Evolutionary conservation across 2,797 vertebrate species (phyloP).

Genomic region (Squalus acanthias): DNA sequence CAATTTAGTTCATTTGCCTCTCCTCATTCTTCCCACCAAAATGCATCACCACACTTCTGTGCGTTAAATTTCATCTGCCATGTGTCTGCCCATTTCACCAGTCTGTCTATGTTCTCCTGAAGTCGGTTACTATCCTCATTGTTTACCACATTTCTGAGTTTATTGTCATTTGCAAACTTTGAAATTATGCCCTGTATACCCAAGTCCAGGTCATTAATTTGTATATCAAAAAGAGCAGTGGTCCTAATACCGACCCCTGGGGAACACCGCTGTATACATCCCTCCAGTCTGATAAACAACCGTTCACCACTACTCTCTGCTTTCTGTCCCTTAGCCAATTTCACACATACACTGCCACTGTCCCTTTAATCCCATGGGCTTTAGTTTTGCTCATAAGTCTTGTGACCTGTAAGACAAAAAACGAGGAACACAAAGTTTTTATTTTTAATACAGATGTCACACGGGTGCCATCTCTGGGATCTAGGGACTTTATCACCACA

Average conservation of each 20-base stretch:
- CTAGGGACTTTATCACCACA: neutral
- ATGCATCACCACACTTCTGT: neutral
- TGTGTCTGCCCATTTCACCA: neutral
- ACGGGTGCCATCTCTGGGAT: neutral
- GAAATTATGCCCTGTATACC: neutral
- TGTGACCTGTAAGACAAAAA: neutral
- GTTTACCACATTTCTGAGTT: neutral
- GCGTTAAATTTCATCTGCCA: neutral
- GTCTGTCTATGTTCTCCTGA: neutral
- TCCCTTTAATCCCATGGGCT: slow-evolving; percentile 5
- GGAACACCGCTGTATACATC: neutral
- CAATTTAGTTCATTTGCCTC: neutral
- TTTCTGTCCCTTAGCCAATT: neutral
- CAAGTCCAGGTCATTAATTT: neutral
- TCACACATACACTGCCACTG: neutral
- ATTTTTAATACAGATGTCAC: neutral
- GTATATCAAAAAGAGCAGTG: too few relatives aligned
- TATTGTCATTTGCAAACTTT: neutral
- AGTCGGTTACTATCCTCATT: neutral
- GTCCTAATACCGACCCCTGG: neutral
- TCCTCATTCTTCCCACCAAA: neutral
- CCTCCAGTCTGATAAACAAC: neutral
- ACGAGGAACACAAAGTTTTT: neutral
- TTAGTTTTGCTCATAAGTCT: neutral
- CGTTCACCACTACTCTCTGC: neutral